Evolutionary conservation across 1,140 invertebrate species (phyloP).

Genomic region (Lerema accius): DNA sequence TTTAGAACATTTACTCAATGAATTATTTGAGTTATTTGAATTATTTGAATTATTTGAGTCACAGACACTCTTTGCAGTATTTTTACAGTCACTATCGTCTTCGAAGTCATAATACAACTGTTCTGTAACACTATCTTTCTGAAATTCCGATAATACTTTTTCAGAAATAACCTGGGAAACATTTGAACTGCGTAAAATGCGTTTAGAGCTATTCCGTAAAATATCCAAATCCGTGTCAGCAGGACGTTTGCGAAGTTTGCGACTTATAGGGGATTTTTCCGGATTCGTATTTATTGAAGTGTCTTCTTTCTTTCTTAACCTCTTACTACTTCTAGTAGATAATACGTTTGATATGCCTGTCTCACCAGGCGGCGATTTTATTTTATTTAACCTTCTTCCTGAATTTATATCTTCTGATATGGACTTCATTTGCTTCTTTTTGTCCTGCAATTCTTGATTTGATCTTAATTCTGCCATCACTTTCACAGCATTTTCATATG

Average conservation of each 20-base stretch:
- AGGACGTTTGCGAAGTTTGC: constrained; percentile 36
- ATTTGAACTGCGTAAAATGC: constrained; percentile 55
- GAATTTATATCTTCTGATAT: neutral
- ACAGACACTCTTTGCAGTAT: too few species aligned
- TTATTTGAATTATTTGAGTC: too few species aligned
- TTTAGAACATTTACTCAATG: neutral
- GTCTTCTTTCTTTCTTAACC: constrained; percentile 15
- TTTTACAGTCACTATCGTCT: neutral
- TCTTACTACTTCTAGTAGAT: constrained; percentile 38
- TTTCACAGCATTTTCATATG: constrained; percentile 66
- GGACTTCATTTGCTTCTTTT: constrained; percentile 9
- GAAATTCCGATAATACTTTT: neutral
- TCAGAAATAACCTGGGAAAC: neutral
- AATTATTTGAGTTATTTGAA: neutral
- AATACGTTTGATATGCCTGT: constrained; percentile 8
- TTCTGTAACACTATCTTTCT: neutral
- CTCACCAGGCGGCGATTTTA: neutral
- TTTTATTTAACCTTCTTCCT: neutral
- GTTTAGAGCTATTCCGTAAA: constrained; percentile 40
- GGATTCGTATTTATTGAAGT: neutral
- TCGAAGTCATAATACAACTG: neutral
- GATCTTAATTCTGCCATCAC: constrained; percentile 59
- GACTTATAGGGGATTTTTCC: neutral
- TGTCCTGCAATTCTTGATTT: constrained; percentile 39
- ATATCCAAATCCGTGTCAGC: constrained; percentile 32